Evolutionary conservation across 2,888 invertebrate species (phyloP).

Genomic region (Scrobipalpa atriplicella): DNA sequence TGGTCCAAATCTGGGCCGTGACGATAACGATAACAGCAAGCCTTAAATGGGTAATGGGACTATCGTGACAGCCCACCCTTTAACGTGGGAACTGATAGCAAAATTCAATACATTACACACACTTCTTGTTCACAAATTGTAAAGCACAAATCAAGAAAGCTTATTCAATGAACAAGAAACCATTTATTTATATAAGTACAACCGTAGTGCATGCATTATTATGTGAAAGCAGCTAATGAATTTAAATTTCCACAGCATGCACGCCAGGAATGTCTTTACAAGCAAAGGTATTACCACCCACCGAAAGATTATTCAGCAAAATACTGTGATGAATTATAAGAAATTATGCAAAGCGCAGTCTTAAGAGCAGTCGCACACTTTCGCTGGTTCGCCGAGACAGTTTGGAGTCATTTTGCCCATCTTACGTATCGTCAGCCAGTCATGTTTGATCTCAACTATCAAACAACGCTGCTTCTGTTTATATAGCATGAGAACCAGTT

Average conservation of each 20-base stretch:
- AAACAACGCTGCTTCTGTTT: slow-evolving; percentile 31
- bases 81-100: slow-evolving; percentile 22
- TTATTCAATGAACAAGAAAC: slow-evolving; percentile 6
- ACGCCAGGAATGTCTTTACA: slow-evolving; percentile 54
- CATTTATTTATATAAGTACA: slow-evolving; percentile 12
- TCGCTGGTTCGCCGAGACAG: slow-evolving; percentile 79
- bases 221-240: slow-evolving; percentile 38
- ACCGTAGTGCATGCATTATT: not conserved
- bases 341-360: slow-evolving; percentile 66
- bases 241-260: slow-evolving; percentile 46
- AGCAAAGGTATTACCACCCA: slow-evolving; percentile 62
- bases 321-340: slow-evolving; percentile 67
- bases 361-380: slow-evolving; percentile 67
- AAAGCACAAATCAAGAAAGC: slow-evolving; percentile 15
- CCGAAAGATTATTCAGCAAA: slow-evolving; percentile 57
- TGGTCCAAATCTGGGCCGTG: slow-evolving; percentile 47
- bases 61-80: slow-evolving; percentile 27
- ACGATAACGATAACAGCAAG: slow-evolving; percentile 46
- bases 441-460: slow-evolving; percentile 45
- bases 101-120: slow-evolving; percentile 25
- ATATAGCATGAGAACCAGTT: slow-evolving; percentile 28
- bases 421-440: slow-evolving; percentile 49
- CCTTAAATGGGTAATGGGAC: slow-evolving; percentile 41
- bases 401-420: slow-evolving; percentile 60
- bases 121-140: not conserved